A percentile compares a stretch with the other conserved stretches of the same genome.
Conservation (phyloP, 2,113 vertebrate genomes). For the Pituophis catenifer region DNA sequence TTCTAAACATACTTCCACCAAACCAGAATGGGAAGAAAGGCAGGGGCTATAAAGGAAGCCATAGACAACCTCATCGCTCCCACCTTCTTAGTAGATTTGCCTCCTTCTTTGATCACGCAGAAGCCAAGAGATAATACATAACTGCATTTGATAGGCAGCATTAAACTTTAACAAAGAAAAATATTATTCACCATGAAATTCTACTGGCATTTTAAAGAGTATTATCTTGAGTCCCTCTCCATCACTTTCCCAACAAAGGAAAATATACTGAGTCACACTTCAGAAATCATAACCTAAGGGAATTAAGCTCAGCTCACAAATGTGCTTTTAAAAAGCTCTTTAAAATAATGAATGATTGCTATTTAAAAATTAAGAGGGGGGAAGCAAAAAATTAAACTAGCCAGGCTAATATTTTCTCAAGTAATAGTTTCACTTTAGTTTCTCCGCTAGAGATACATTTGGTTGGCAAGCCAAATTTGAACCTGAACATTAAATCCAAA, state of each 20-base stretch:
- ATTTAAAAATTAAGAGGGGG: neutral
- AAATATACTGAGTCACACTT: slow-evolving; percentile 1
- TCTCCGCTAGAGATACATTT: neutral
- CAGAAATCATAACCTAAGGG: slow-evolving; percentile 10
- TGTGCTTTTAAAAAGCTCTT: neutral
- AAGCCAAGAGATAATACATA: neutral
- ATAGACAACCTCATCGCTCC: neutral
- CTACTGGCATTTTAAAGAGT: neutral
- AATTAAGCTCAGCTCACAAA: slow-evolving; percentile 18
- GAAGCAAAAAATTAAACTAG: slow-evolving; percentile 5
- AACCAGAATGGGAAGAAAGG: neutral
- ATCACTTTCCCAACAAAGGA: neutral
- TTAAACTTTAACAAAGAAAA: slow-evolving; percentile 26
- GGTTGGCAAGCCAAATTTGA: slow-evolving; percentile 4
- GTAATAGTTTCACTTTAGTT: neutral
- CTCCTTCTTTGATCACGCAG: neutral
- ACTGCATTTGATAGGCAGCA: neutral
- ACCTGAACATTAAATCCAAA: slow-evolving; percentile 32
- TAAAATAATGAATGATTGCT: slow-evolving; percentile 26
- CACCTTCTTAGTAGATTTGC: neutral
- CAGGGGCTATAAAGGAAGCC: neutral
- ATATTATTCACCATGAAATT: slow-evolving; percentile 16
- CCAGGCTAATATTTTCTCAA: slow-evolving; percentile 17
- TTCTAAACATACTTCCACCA: neutral
- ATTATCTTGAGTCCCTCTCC: neutral